These are phyloP conservation scores for Pseudolaguvia tuberculata DNA, from an alignment of 2,113 vertebrate species.

Conservation along the genomic window DNA sequence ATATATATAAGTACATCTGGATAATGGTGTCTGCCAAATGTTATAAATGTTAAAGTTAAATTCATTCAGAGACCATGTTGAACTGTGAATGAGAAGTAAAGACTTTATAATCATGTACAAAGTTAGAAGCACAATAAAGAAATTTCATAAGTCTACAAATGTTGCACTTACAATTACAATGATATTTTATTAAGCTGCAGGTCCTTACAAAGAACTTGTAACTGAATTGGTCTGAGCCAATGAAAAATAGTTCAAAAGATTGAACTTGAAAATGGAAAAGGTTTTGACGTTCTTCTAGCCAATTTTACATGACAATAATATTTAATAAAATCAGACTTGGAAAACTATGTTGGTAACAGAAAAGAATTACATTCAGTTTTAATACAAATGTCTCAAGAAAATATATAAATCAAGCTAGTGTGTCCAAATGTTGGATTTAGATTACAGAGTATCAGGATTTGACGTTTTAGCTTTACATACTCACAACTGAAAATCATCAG, in stretches of 20 bases:
- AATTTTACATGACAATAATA: neutral
- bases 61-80: neutral
- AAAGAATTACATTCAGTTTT: neutral
- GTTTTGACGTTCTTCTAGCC: neutral
- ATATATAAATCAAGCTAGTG: no score
- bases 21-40: no score
- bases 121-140: neutral
- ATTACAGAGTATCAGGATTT: constrained; percentile 19
- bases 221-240: no score
- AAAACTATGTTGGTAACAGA: neutral
- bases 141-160: neutral
- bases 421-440: neutral
- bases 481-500: constrained; percentile 74
- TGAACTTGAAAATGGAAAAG: neutral
- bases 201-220: no score
- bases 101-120: constrained; percentile 20
- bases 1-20: no score
- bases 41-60: no score
- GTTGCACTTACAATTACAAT: neutral
- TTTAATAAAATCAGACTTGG: neutral
- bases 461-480: constrained; percentile 48
- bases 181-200: neutral
- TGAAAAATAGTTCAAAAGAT: neutral
- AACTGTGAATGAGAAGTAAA: neutral
- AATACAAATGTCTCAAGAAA: neutral